Conservation (phyloP, 2,797 vertebrate genomes). For the Florisuga fusca region DNA sequence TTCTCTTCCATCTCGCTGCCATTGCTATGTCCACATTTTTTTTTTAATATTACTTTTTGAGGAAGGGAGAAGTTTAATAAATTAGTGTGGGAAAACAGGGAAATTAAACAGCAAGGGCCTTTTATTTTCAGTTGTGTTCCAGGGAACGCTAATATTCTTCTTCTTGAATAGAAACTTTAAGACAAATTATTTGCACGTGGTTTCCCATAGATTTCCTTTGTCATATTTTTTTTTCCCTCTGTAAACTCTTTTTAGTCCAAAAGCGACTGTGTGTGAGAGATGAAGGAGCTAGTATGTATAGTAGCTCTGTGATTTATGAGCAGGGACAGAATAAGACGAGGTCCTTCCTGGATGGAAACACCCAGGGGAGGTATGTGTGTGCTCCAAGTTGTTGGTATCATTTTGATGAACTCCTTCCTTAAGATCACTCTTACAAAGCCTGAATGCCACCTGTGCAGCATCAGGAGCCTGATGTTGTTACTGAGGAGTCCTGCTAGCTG, state of each 20-base stretch:
- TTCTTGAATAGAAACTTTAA: not conserved
- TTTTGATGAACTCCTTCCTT: not conserved
- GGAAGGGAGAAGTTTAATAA: not conserved
- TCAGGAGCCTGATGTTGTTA: not conserved
- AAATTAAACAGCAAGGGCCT: not conserved
- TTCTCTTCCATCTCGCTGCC: not conserved
- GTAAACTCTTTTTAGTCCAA: not conserved
- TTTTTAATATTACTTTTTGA: not conserved
- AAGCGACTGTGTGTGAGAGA: not conserved
- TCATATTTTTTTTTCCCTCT: not conserved
- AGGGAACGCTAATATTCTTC: not conserved
- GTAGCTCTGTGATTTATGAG: conserved; percentile 22
- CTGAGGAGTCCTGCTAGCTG: not conserved
- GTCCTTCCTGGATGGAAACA: not conserved
- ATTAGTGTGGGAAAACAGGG: not conserved
- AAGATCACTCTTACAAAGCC: not conserved
- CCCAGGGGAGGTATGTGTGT: not conserved
- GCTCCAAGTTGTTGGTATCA: not conserved
- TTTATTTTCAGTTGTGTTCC: not conserved
- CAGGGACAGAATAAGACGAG: not conserved
- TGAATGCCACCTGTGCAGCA: not conserved
- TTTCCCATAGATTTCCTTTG: not conserved
- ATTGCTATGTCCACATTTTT: not conserved
- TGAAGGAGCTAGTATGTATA: not conserved
- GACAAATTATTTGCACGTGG: not conserved